Evolutionary conservation across 2,797 vertebrate genomes (phyloP), one percentile per base, ranked within the genome.

Genomic region (Mastacembelus armatus): DNA sequence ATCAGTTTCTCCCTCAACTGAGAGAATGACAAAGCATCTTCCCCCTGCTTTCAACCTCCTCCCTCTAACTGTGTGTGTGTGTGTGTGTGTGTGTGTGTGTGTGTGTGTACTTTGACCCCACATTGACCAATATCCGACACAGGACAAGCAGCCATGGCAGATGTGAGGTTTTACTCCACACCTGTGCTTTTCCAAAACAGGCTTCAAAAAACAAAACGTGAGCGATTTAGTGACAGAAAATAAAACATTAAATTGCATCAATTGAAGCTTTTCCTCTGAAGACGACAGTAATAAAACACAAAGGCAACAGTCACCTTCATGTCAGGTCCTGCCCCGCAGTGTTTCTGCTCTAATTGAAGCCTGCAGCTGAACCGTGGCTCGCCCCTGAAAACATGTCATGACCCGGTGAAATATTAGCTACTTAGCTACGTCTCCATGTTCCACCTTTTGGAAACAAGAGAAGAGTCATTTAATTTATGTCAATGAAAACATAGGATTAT

Each of bases 11-110:
- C 22, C 4, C 39, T 44, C 10, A 59, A 15, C 33, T 3, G 26
- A 66, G 54, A 45, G 50, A 33, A 64, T 74, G 77, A 71, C 55
- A 40, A 66, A 66, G 35, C 50, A 43, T 45, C 27, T 44, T 57
- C 26, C 12, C 6, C 33, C 7, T 22, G n/a, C 10, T 10, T 24
- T 55, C 19, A 21, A 21, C 15, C 33, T 15, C 39, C 21, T 26
- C 16, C 21, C 27, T 4, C n/a, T n/a, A n/a, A 19, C 1, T n/a
- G 7, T 24, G 7, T 57, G 21, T 39, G 35, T 49, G 58, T 49
- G 43, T 71, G 67, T 35, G 42, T 50, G 51, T 18, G 50, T n/a
- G n/a, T n/a, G n/a, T n/a, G n/a, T n/a, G n/a, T n/a, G 51, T 24
- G 39, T 56, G 16, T 35, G 9, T 70, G 49, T 4, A 33, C 55